Evolutionary conservation across 2,113 vertebrate species (phyloP).

Genomic region (Mionectes macconnelli): DNA sequence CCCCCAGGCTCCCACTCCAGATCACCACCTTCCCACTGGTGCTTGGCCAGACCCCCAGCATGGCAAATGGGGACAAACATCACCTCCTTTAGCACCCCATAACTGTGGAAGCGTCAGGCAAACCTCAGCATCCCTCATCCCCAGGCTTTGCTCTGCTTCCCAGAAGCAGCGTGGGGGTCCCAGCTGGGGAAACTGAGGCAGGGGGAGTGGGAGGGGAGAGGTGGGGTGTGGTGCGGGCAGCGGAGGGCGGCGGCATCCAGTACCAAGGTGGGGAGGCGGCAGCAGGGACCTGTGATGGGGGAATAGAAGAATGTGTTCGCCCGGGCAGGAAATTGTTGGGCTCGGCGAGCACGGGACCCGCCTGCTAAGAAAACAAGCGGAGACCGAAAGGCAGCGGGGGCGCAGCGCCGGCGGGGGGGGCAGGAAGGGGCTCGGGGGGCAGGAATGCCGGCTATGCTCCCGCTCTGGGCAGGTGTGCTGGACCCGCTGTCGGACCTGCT

Average conservation of each 20-base stretch:
- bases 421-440: slow-evolving; percentile 20
- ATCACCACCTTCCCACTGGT: background rate
- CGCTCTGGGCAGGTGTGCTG: slow-evolving; percentile 5
- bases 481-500: rapidly evolving
- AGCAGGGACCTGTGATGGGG: background rate
- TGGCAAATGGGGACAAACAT: too few species aligned
- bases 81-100: background rate
- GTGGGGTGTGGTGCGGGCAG: rapidly evolving
- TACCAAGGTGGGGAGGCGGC: background rate
- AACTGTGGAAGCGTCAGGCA: rapidly evolving
- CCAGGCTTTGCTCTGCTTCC: background rate
- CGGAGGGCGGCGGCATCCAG: background rate
- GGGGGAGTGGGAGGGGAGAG: background rate
- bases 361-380: slow-evolving; percentile 67
- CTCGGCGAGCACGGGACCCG: background rate
- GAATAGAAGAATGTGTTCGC: slow-evolving; percentile 11
- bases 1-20: background rate
- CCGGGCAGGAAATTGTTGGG: slow-evolving; percentile 58
- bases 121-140: background rate
- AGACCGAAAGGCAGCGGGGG: background rate
- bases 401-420: background rate
- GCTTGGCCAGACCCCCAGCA: background rate
- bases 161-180: background rate
- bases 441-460: slow-evolving; percentile 18
- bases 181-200: background rate